A percentile compares a stretch with the other conserved stretches of the same genome.
These are phyloP conservation scores for Lycocorax pyrrhopterus DNA, from an alignment of 2,113 vertebrate species.

Conservation along the genomic window DNA sequence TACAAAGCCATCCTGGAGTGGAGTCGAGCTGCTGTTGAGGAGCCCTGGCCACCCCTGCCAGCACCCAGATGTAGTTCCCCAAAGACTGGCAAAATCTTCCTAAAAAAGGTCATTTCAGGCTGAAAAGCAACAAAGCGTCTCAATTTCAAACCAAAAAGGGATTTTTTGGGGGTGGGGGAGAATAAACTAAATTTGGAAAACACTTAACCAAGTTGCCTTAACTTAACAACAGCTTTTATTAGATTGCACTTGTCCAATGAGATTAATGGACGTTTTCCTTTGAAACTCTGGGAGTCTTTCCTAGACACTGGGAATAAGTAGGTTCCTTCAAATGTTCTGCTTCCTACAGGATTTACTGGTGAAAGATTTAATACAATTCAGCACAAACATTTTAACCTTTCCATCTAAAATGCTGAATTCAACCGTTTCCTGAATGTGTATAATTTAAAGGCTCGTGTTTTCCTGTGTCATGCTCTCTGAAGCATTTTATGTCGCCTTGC, in stretches of 20 bases:
- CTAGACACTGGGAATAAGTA: conserved; percentile 61
- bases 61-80: too few relatives aligned
- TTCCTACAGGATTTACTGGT: conserved; percentile 64
- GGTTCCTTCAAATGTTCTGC: conserved; percentile 52
- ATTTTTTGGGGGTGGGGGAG: neutral
- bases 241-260: conserved; percentile 58
- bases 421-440: conserved; percentile 70
- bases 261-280: conserved; percentile 73
- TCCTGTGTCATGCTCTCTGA: conserved; percentile 68
- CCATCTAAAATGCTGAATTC: conserved; percentile 33
- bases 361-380: conserved; percentile 69
- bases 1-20: neutral
- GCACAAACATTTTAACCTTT: conserved; percentile 65
- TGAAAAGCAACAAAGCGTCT: neutral
- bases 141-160: neutral
- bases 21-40: neutral
- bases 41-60: neutral
- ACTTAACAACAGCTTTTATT: conserved; percentile 65
- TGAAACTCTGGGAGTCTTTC: conserved; percentile 70
- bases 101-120: neutral
- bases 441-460: conserved; percentile 67
- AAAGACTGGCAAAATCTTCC: neutral
- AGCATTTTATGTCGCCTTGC: conserved; percentile 60
- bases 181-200: conserved; percentile 47
- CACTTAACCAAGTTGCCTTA: conserved; percentile 13